Evolutionary conservation across 2,888 invertebrate genomes (phyloP).

Genomic region (Drosophila ustulata): DNA sequence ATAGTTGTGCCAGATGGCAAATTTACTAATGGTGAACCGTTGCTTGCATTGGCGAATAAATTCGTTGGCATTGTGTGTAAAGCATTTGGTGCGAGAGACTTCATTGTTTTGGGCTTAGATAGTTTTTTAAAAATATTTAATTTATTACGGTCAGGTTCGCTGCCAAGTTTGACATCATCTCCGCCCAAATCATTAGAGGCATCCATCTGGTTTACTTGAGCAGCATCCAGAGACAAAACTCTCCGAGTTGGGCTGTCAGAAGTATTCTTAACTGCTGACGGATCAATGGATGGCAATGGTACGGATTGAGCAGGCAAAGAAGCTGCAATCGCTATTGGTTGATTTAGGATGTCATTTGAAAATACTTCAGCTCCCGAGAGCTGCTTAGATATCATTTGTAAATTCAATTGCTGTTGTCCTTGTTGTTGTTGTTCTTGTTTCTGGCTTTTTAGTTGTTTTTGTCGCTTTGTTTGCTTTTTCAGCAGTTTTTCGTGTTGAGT

Average conservation of each 20-base stretch:
- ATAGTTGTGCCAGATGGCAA: constrained; percentile 84
- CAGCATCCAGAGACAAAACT: background rate
- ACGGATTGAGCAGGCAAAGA: background rate
- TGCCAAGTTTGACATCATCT: constrained; percentile 87
- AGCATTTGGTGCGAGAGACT: constrained; percentile 47
- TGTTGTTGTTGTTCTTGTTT: constrained; percentile 27
- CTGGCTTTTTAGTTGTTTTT: constrained; percentile 63
- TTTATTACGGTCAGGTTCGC: constrained; percentile 94
- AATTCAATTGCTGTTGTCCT: background rate
- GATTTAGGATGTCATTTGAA: background rate
- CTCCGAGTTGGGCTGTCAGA: background rate
- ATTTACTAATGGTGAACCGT: constrained; percentile 69
- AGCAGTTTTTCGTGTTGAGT: constrained; percentile 70
- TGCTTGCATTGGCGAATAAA: constrained; percentile 25
- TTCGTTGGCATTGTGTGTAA: constrained; percentile 31
- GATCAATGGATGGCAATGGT: background rate
- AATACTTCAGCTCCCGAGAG: background rate
- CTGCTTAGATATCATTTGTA: constrained; percentile 12
- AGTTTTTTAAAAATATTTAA: constrained; percentile 95
- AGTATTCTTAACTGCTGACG: background rate
- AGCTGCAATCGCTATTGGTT: background rate
- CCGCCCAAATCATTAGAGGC: background rate
- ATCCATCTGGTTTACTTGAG: background rate
- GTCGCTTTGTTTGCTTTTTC: constrained; percentile 76
- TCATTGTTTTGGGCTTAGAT: constrained; percentile 85